Evolutionary conservation across 2,797 vertebrate species (phyloP).

Genomic region (Karalla daura): DNA sequence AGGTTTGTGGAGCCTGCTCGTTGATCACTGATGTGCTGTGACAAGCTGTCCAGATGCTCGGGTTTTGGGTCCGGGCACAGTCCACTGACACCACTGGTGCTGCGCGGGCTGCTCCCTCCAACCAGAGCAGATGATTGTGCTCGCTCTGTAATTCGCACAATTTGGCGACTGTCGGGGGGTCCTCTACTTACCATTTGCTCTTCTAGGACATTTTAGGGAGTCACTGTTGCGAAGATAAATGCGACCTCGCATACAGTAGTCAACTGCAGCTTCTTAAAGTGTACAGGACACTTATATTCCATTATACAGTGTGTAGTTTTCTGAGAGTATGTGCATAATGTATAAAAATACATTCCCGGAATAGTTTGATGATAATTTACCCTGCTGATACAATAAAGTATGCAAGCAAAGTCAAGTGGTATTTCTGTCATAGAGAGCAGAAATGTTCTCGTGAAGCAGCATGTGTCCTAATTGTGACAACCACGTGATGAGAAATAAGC

Average conservation of each 20-base stretch:
- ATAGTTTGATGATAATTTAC: conserved; percentile 1
- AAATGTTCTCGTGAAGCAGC: conserved; percentile 19
- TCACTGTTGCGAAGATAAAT: conserved; percentile 39
- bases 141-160: conserved; percentile 55
- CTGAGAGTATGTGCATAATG: not conserved
- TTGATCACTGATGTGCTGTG: conserved; percentile 42
- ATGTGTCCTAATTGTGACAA: conserved; percentile 51
- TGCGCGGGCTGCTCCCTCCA: conserved; percentile 35
- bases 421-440: conserved; percentile 3
- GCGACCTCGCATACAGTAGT: conserved; percentile 20
- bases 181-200: conserved; percentile 50
- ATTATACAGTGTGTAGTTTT: not conserved
- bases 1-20: conserved; percentile 11
- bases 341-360: not conserved
- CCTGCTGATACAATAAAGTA: not conserved
- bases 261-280: conserved; percentile 15
- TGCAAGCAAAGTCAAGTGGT: not conserved
- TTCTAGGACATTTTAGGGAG: conserved; percentile 40
- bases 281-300: conserved; percentile 9
- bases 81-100: conserved; percentile 58
- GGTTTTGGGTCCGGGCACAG: conserved; percentile 44
- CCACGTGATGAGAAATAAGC: conserved; percentile 40
- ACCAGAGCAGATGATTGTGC: conserved; percentile 61
- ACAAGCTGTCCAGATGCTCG: conserved; percentile 54
- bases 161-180: conserved; percentile 50